Evolutionary conservation across 23 tunicate genomes (phyloP).

Genomic region (Pegea sp.): DNA sequence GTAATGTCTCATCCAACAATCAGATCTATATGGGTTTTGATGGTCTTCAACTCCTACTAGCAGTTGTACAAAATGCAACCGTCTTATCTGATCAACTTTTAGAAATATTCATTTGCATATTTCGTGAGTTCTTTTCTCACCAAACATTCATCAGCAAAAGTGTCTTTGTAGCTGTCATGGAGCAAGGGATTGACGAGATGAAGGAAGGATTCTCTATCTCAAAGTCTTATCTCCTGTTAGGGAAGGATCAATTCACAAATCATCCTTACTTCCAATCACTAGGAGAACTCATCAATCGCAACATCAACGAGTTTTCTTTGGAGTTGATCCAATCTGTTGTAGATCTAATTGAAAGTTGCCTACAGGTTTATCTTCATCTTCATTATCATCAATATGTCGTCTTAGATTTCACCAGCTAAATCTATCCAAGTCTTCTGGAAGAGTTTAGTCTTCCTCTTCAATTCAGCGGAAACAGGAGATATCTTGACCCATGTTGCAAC

Average conservation of each 20-base stretch:
- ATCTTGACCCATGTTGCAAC: no score
- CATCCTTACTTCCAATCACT: no score
- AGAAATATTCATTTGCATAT: slow-evolving; percentile 36
- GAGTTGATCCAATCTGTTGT: no score
- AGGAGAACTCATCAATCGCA: no score
- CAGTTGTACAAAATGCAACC: slow-evolving; percentile 28
- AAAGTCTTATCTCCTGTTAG: not conserved
- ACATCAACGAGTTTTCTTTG: no score
- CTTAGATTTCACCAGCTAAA: no score
- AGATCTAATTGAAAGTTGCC: no score
- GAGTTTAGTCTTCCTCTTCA: no score
- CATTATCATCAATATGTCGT: no score
- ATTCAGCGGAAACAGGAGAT: no score
- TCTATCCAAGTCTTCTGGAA: no score
- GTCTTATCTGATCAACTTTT: slow-evolving; percentile 12
- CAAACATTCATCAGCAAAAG: not conserved
- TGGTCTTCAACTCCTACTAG: slow-evolving; percentile 51
- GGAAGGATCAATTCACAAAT: not conserved
- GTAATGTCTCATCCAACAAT: slow-evolving; percentile 19
- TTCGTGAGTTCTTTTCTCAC: slow-evolving; percentile 6
- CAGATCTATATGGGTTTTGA: slow-evolving; percentile 53
- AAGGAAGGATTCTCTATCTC: not conserved
- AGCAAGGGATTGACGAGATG: not conserved
- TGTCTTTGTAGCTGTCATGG: not conserved
- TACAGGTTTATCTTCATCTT: slow-evolving; percentile 1